Base-by-base conservation (phyloP, 2,113 vertebrate species). In the Mellivora capensis region DNA sequence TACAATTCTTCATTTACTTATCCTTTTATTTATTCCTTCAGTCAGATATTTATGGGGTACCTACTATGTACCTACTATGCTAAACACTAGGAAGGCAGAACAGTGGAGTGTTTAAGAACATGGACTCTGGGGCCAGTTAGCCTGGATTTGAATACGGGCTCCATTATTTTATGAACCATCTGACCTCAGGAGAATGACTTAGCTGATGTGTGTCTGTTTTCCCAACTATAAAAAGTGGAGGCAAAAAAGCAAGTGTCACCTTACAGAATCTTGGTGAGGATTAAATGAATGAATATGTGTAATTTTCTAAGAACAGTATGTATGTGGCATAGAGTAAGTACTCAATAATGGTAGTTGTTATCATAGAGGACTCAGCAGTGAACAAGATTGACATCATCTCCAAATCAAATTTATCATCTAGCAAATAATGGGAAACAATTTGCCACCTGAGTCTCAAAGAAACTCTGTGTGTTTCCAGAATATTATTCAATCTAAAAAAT, bases 361-460 rank as follows among this genome's bases (percentile, higher is more conserved):
- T 83, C 79, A 71, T 79, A 71, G 64, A 5, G 4, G 29, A 82
- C 18, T 76, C 49, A 87, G 57, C 62, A 82, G 31, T 74, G 39
- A 94, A 83, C 81, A 91, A 81, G 82, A 93, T 0, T 64, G 64
- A 67, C 74, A 23, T 76, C 25, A 8, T 67, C 42, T 54, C 79
- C 44, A 79, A 42, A 71, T 20, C 3, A 49, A 89, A 79, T 47
- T 37, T 54, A 34, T 54, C 44, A 64, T 47, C 18, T 54, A 80
- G 37, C 6, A 93, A 93, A 85, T 72, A 93, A 90, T 80, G 44
- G 64, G 34, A 84, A 91, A n/a, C 3, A 87, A 93, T 87, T 93
- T 95, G 34, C 89, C n/a, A 90, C 27, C 6, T 69, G 39, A 90
- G 57, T 87, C 39, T 90, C 64, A 77, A 82, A 86, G 47, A 93